phyloP scores from a whole-genome alignment of 2,113 vertebrate genomes.

The Misgurnus mizolepis region DNA sequence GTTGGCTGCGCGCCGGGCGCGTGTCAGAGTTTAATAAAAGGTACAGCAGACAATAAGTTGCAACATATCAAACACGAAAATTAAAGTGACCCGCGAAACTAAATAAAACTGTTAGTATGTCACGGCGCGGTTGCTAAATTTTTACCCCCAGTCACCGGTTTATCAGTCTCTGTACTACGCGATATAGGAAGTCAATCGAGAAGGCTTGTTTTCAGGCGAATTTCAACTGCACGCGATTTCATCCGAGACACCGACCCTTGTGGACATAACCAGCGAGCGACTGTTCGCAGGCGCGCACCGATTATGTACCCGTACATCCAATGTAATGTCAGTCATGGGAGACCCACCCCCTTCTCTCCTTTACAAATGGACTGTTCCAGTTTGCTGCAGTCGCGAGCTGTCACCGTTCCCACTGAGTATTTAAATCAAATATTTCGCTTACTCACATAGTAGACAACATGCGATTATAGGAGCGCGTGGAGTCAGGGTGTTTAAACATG shows the following conservation, averaged over 20 bases:
- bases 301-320: conserved; percentile 4
- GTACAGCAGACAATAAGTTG: neutral
- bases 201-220: neutral
- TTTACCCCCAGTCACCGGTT: neutral
- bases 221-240: conserved; percentile 1
- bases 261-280: neutral
- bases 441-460: neutral
- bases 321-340: conserved; percentile 28
- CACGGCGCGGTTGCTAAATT: neutral
- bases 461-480: neutral
- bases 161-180: too few relatives aligned
- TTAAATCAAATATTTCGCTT: neutral
- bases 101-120: conserved; percentile 9
- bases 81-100: neutral
- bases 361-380: conserved; percentile 66
- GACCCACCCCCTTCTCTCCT: conserved; percentile 5
- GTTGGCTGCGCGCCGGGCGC: conserved; percentile 15
- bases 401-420: neutral
- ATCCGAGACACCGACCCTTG: neutral
- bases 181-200: neutral
- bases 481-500: conserved; percentile 8
- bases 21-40: conserved; percentile 10
- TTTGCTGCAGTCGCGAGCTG: conserved; percentile 66
- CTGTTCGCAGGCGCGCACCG: neutral
- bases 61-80: neutral